phyloP scores from a whole-genome alignment of 2,888 invertebrate species.

The Corbicula japonica region DNA sequence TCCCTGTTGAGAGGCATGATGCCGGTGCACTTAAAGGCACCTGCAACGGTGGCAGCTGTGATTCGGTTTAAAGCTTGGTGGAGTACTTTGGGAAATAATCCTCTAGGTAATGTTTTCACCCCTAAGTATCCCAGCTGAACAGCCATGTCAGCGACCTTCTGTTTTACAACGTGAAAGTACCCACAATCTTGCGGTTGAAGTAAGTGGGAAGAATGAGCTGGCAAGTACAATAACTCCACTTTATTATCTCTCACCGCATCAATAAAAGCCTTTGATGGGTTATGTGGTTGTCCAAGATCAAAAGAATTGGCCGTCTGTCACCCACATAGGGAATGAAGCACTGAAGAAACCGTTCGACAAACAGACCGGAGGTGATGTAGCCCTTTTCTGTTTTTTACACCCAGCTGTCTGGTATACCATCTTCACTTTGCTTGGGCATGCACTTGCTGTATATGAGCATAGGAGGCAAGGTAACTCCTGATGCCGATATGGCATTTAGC shows the following conservation, averaged over 20 bases:
- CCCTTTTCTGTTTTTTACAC: conserved; percentile 7
- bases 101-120: conserved; percentile 3
- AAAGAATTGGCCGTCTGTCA: not conserved
- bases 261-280: not conserved
- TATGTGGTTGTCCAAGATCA: conserved; percentile 1
- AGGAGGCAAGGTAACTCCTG: not conserved
- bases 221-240: no score
- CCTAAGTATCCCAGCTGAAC: conserved; percentile 10
- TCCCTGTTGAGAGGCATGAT: not conserved
- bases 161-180: not conserved
- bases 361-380: not conserved
- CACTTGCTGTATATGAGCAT: not conserved
- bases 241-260: not conserved
- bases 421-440: not conserved
- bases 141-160: conserved; percentile 8
- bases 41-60: conserved; percentile 3
- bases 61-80: conserved; percentile 5
- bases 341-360: conserved; percentile 1
- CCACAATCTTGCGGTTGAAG: not conserved
- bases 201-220: not conserved
- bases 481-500: conserved; percentile 2
- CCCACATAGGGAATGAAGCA: not conserved
- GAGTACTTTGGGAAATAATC: not conserved
- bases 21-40: conserved; percentile 14
- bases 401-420: conserved; percentile 4